Conservation (phyloP, 2,888 invertebrate species). For the Meandrusa payeni region DNA sequence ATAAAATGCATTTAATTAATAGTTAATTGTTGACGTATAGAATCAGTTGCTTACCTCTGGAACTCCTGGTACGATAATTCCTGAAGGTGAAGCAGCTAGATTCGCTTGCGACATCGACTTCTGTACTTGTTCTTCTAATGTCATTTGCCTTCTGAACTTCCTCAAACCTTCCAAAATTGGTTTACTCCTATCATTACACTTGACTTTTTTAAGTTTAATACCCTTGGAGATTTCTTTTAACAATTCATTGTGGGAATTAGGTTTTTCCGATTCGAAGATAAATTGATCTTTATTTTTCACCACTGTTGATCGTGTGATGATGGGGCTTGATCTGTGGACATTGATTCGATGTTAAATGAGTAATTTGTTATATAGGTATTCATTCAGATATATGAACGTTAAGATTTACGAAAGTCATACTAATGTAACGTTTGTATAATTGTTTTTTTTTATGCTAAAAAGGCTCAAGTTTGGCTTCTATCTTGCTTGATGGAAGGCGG, state of each 20-base stretch:
- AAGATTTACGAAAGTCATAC: too few species aligned
- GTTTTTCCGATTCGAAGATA: slow-evolving; percentile 92
- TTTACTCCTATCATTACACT: slow-evolving; percentile 92
- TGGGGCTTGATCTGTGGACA: slow-evolving; percentile 80
- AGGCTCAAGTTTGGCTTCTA: too few species aligned
- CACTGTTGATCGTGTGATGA: slow-evolving; percentile 78
- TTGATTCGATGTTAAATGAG: too few species aligned
- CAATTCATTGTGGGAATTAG: slow-evolving; percentile 88
- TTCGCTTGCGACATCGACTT: slow-evolving; percentile 88
- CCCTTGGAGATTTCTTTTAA: slow-evolving; percentile 91
- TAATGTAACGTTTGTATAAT: too few species aligned
- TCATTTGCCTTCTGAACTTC: slow-evolving; percentile 93
- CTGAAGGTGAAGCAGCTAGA: slow-evolving; percentile 77
- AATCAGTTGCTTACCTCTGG: too few species aligned
- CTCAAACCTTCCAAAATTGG: slow-evolving; percentile 91
- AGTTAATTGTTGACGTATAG: too few species aligned
- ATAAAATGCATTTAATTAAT: too few species aligned
- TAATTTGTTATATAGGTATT: too few species aligned
- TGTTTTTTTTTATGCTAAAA: too few species aligned
- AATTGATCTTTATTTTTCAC: slow-evolving; percentile 89
- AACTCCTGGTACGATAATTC: slow-evolving; percentile 41
- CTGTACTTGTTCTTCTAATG: slow-evolving; percentile 93
- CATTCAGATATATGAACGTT: too few species aligned
- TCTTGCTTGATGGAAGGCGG: too few species aligned
- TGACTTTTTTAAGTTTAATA: slow-evolving; percentile 86